Evolutionary conservation across 1,140 invertebrate genomes (phyloP).

Genomic region (Callitettix versicolor): DNA sequence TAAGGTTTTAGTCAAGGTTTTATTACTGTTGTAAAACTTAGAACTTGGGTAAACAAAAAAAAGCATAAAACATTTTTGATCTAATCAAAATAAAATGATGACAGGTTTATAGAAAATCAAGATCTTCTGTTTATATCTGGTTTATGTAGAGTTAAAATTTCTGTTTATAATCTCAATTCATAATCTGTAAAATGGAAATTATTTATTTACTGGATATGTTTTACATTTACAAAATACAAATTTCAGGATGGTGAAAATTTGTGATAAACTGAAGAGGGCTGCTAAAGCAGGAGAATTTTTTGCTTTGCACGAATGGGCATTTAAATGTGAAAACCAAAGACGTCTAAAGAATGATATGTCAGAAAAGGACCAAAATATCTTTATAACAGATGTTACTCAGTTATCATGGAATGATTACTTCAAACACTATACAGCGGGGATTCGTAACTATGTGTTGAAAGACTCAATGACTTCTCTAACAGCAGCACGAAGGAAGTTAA

Average conservation of each 20-base stretch:
- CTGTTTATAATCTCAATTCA: too few species aligned
- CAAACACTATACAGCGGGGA: conserved; percentile 63
- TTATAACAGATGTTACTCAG: conserved; percentile 44
- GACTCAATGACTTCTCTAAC: conserved; percentile 54
- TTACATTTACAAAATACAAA: too few species aligned
- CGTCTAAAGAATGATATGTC: conserved; percentile 50
- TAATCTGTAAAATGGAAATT: too few species aligned
- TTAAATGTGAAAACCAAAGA: conserved; percentile 60
- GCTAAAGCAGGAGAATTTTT: conserved; percentile 76
- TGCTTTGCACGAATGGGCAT: conserved; percentile 77
- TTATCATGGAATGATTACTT: conserved; percentile 59
- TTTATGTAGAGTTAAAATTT: too few species aligned
- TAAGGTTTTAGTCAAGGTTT: too few species aligned
- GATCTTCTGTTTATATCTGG: too few species aligned
- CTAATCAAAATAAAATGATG: too few species aligned
- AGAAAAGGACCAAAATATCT: conserved; percentile 45
- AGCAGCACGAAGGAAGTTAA: conserved; percentile 50
- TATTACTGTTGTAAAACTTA: too few species aligned
- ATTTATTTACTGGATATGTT: too few species aligned
- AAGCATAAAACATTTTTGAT: too few species aligned
- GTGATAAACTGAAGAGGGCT: conserved; percentile 65
- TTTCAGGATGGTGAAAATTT: conserved; percentile 72
- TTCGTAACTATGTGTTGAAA: conserved; percentile 67
- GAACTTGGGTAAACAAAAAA: too few species aligned
- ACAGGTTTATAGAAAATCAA: too few species aligned